These are phyloP conservation scores for Drosophila colorata DNA, from an alignment of 2,888 invertebrate genomes.

Conservation along the genomic window DNA sequence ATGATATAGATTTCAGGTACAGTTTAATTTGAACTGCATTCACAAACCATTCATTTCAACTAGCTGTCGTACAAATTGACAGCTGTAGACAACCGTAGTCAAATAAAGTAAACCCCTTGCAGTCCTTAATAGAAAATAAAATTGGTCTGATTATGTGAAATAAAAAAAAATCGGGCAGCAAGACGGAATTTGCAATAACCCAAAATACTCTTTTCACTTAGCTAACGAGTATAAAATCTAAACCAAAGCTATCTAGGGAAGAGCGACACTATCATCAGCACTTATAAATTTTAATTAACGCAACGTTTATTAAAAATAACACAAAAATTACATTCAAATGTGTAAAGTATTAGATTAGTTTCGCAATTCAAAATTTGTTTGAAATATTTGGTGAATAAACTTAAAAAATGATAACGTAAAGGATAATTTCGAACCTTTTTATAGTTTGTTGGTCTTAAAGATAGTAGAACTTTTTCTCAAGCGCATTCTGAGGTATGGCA, in stretches of 20 bases:
- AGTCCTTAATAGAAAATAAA: neutral
- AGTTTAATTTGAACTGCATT: too few relatives aligned
- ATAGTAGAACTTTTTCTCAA: conserved; percentile 90
- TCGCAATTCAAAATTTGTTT: neutral
- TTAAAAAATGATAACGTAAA: neutral
- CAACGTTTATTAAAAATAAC: neutral
- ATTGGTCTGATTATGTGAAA: too few relatives aligned
- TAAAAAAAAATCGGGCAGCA: too few relatives aligned
- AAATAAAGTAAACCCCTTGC: neutral
- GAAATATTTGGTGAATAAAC: neutral
- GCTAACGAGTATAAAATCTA: too few relatives aligned
- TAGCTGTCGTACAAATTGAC: neutral
- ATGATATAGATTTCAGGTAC: too few relatives aligned
- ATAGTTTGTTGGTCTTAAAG: conserved; percentile 86
- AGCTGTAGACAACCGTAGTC: neutral
- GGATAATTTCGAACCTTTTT: neutral
- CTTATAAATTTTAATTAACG: too few relatives aligned
- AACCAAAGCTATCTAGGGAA: too few relatives aligned
- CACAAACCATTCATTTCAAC: too few relatives aligned
- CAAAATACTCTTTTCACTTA: too few relatives aligned
- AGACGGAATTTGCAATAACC: too few relatives aligned
- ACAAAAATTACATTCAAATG: neutral
- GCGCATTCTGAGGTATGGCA: conserved; percentile 88
- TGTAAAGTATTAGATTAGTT: neutral
- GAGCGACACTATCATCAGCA: too few relatives aligned